Evolutionary conservation across 1,140 invertebrate species (phyloP).

Genomic region (Frieseomelitta varia): DNA sequence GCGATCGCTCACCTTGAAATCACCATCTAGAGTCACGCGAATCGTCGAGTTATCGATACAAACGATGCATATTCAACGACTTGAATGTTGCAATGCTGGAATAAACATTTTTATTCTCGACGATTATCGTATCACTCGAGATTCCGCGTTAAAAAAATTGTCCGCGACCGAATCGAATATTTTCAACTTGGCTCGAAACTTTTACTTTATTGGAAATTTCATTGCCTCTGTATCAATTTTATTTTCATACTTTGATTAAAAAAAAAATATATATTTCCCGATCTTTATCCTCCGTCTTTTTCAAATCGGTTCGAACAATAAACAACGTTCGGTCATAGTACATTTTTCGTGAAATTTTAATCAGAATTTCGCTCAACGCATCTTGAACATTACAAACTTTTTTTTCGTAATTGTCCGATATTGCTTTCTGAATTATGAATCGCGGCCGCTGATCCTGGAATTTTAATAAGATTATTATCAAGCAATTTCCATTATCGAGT

Average conservation of each 20-base stretch:
- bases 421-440: background rate
- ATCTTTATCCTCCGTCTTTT: background rate
- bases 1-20: slow-evolving; percentile 49
- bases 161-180: background rate
- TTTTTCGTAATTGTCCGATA: background rate
- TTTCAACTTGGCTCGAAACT: background rate
- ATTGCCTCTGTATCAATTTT: background rate
- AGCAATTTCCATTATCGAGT: background rate
- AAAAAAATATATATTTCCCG: too few relatives aligned
- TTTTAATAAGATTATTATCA: background rate
- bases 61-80: slow-evolving; percentile 46
- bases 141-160: too few relatives aligned
- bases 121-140: slow-evolving; percentile 8
- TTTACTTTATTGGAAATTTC: background rate
- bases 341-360: background rate
- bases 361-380: background rate
- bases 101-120: background rate
- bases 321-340: background rate
- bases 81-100: slow-evolving; percentile 16
- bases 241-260: background rate
- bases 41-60: slow-evolving; percentile 23
- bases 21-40: slow-evolving; percentile 4
- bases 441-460: background rate
- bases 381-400: background rate
- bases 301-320: background rate